These are phyloP conservation scores for Cephus runcator DNA, from an alignment of 2,888 invertebrate species.

Conservation along the genomic window DNA sequence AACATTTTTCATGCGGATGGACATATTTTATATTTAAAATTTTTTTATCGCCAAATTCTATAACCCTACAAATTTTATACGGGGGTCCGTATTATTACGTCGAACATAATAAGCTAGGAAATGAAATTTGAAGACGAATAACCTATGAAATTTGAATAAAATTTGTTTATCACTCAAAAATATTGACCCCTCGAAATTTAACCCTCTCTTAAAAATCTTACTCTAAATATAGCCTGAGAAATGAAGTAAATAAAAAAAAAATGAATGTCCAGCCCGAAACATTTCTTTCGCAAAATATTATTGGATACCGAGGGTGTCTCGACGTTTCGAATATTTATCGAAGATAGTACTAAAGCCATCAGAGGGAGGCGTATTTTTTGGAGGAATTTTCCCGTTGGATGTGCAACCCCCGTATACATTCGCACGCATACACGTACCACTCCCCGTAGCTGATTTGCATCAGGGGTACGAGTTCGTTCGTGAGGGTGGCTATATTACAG, in stretches of 20 bases:
- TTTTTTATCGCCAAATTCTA: neutral
- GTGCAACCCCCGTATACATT: neutral
- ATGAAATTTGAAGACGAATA: neutral
- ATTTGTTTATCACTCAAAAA: neutral
- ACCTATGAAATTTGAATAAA: neutral
- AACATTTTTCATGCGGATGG: neutral
- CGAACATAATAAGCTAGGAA: neutral
- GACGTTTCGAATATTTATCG: neutral
- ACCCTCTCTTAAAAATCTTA: neutral
- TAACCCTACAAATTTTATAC: neutral
- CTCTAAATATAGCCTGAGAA: neutral
- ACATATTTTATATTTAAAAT: too few species aligned
- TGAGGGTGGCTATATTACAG: constrained; percentile 31
- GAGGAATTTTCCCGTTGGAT: neutral
- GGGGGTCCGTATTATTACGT: neutral
- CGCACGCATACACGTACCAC: constrained; percentile 1
- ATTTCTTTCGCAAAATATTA: neutral
- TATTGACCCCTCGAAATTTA: neutral
- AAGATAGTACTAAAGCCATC: neutral
- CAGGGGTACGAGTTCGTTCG: constrained; percentile 32
- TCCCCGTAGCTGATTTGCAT: constrained; percentile 55
- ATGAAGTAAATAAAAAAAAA: neutral
- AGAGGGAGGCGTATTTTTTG: neutral
- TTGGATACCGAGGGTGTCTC: neutral
- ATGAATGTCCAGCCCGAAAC: neutral